Conservation (phyloP, 2,113 vertebrate genomes). For the Rhea pennata region DNA sequence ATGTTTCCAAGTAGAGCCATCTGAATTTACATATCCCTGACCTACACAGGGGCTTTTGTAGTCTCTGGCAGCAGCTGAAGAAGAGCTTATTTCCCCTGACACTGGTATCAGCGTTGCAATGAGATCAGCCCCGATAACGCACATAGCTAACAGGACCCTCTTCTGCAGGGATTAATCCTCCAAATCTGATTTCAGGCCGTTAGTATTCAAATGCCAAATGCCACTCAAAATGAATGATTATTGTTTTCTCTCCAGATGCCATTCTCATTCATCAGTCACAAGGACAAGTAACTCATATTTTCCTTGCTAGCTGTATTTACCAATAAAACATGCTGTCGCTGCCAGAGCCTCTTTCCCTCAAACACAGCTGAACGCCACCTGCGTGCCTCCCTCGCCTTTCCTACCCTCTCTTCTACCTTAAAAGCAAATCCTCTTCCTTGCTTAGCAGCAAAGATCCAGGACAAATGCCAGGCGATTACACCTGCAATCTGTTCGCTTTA, state of each 20-base stretch:
- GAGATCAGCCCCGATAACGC: not conserved
- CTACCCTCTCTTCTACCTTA: not conserved
- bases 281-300: not conserved
- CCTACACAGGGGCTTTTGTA: not conserved
- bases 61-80: not conserved
- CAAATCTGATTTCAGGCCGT: not conserved
- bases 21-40: not conserved
- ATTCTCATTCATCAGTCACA: conserved; percentile 16
- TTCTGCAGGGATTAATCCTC: not conserved
- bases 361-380: conserved; percentile 20
- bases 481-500: conserved; percentile 22
- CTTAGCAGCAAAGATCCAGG: not conserved
- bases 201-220: conserved; percentile 19
- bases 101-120: not conserved
- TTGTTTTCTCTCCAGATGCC: conserved; percentile 41
- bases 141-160: fast-evolving
- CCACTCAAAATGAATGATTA: conserved; percentile 3
- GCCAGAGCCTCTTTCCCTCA: conserved; percentile 10
- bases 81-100: not conserved
- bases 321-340: not conserved
- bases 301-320: conserved; percentile 13
- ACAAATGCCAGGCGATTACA: conserved; percentile 60
- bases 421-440: conserved; percentile 23
- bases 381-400: not conserved
- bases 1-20: not conserved